Evolutionary conservation across 1,140 invertebrate species (phyloP), one percentile per base, ranked within the genome.

Genomic region (Anastrepha ludens): DNA sequence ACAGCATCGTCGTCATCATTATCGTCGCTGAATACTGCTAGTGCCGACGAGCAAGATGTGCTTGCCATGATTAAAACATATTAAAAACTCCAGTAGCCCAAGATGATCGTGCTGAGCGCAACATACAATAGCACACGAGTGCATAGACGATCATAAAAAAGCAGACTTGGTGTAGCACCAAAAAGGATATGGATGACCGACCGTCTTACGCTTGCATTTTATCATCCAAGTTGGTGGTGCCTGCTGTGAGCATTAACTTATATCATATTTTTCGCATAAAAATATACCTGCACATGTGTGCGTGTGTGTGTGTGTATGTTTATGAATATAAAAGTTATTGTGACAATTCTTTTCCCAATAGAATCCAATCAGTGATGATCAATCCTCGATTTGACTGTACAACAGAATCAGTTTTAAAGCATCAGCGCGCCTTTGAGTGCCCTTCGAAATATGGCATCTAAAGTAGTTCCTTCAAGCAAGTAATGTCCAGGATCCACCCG

Each of bases 11-110:
- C 74, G 55, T 81, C 74, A 81, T 81, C n/a, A 81, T 81, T 55
- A 81, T 55, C 74, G 74, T 20, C 17, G 20, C 47, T 20, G 64
- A 29, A 13, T 65, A 86, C 86, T 29, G 64, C 62, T 7, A 44
- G 60, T 20, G 64, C 15, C 15, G 41, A 41, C 20, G 64, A 47
- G 64, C 60, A 65, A 67, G 86, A 88, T 87, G 74, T 85, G 44
- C 86, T 86, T 78, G 86, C 64, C 89, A 91, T 92, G 91, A 92
- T 92, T 92, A 92, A 92, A 92, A 92, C 91, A 92, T 91, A 92
- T 88, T 88, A 88, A 88, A 88, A 86, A 86, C 65, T 86, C 85
- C 87, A 74, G 87, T 88, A 88, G 87, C 87, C 41, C 58, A 70
- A 85, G 87, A 86, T 88, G 87, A 88, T 86, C 87, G 65, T 85